phyloP scores from a whole-genome alignment of 53 echinoderm and acorn worm species.

The Echinarachnius parma region DNA sequence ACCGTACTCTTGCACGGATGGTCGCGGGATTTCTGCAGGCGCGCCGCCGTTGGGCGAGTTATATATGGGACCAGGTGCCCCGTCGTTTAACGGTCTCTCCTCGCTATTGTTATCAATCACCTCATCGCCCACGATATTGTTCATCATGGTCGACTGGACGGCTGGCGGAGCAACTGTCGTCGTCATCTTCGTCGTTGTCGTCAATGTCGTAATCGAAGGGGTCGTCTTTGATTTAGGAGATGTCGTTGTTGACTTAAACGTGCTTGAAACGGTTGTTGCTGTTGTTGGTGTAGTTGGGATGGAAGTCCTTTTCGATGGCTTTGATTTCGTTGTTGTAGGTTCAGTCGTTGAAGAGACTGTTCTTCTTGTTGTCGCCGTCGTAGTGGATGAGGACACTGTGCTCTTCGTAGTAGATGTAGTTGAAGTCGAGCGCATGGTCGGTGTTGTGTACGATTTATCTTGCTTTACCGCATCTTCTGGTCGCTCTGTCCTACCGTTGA shows the following conservation, averaged over 20 bases:
- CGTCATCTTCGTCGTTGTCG: conserved; percentile 3
- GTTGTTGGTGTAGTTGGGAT: conserved; percentile 6
- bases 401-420: conserved; percentile 5
- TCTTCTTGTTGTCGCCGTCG: not conserved
- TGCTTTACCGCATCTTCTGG: not conserved
- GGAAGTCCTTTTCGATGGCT: not conserved
- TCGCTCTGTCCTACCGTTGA: too few relatives aligned
- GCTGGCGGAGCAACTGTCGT: not conserved
- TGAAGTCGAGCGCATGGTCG: not conserved
- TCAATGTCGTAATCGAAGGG: not conserved
- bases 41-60: conserved; percentile 6
- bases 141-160: conserved; percentile 6
- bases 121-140: conserved; percentile 13
- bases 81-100: conserved; percentile 8
- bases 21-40: not conserved
- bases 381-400: not conserved
- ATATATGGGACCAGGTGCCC: not conserved
- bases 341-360: conserved; percentile 1
- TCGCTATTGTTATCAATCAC: conserved; percentile 13
- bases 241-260: not conserved
- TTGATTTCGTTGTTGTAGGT: not conserved
- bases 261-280: not conserved
- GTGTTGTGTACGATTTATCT: conserved; percentile 2
- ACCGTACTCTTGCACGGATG: conserved; percentile 17
- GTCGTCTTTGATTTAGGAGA: not conserved